Evolutionary conservation across 2,888 invertebrate species (phyloP).

Genomic region (Agrotis clavis): DNA sequence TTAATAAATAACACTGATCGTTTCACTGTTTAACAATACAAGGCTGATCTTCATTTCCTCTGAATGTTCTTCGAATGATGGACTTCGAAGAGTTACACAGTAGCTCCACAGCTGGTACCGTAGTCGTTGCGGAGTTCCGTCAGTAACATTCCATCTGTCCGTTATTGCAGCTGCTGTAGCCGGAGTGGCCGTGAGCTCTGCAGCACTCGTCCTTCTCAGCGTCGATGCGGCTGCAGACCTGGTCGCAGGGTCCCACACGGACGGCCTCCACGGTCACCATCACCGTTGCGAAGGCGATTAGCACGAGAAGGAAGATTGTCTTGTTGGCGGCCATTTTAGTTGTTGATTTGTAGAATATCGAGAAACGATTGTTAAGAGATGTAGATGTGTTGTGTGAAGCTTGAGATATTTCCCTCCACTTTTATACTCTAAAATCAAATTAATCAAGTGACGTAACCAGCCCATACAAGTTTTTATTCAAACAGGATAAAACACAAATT

Average conservation of each 20-base stretch:
- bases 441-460: neutral
- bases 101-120: slow-evolving; percentile 25
- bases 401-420: neutral
- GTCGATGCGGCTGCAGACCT: slow-evolving; percentile 14
- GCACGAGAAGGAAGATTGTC: slow-evolving; percentile 39
- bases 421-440: slow-evolving; percentile 11
- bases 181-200: slow-evolving; percentile 30
- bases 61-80: slow-evolving; percentile 6
- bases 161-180: neutral
- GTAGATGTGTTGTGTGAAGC: neutral
- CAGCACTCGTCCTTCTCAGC: slow-evolving; percentile 38
- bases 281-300: slow-evolving; percentile 41
- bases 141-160: slow-evolving; percentile 31
- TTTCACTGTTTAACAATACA: neutral
- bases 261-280: slow-evolving; percentile 34
- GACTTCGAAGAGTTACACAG: neutral
- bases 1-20: neutral
- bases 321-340: slow-evolving; percentile 33
- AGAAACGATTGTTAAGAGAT: neutral
- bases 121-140: slow-evolving; percentile 15
- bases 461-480: neutral
- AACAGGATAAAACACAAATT: neutral
- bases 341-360: neutral
- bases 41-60: slow-evolving; percentile 7
- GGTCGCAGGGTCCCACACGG: slow-evolving; percentile 27